Conservation (phyloP, 2,888 invertebrate genomes). For the Panopea generosa region DNA sequence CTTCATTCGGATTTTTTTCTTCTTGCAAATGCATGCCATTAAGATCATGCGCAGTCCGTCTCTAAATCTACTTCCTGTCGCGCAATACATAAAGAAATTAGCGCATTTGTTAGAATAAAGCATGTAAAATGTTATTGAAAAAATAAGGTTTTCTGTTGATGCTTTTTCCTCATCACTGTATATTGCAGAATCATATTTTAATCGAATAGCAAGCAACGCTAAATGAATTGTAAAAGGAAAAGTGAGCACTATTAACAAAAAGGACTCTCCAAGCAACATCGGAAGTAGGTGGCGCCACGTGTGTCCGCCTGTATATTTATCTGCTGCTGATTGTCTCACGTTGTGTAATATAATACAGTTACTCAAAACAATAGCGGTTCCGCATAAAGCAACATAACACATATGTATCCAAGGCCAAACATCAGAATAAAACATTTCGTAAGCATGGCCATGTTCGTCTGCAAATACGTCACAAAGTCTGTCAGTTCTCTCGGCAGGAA, state of each 20-base stretch:
- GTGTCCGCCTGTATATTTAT: conserved; percentile 37
- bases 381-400: conserved; percentile 63
- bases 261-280: conserved; percentile 74
- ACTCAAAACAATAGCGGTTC: conserved; percentile 65
- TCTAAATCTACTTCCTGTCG: conserved; percentile 71
- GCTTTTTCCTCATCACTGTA: conserved; percentile 58
- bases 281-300: conserved; percentile 67
- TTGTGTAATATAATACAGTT: conserved; percentile 69
- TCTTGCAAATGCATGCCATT: conserved; percentile 15
- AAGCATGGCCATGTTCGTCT: conserved; percentile 35
- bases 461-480: conserved; percentile 72
- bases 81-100: conserved; percentile 73
- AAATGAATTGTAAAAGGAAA: conserved; percentile 73
- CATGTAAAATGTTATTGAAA: conserved; percentile 75
- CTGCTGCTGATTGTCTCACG: conserved; percentile 62
- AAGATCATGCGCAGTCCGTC: conserved; percentile 53
- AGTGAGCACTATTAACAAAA: conserved; percentile 69
- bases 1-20: not conserved
- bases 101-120: conserved; percentile 76
- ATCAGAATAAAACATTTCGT: conserved; percentile 64
- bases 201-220: conserved; percentile 52
- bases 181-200: conserved; percentile 55
- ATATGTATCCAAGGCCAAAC: conserved; percentile 75
- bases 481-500: conserved; percentile 60
- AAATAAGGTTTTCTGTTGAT: conserved; percentile 62